Evolutionary conservation across 2,797 vertebrate genomes (phyloP).

Genomic region (Chiroxiphia lanceolata): DNA sequence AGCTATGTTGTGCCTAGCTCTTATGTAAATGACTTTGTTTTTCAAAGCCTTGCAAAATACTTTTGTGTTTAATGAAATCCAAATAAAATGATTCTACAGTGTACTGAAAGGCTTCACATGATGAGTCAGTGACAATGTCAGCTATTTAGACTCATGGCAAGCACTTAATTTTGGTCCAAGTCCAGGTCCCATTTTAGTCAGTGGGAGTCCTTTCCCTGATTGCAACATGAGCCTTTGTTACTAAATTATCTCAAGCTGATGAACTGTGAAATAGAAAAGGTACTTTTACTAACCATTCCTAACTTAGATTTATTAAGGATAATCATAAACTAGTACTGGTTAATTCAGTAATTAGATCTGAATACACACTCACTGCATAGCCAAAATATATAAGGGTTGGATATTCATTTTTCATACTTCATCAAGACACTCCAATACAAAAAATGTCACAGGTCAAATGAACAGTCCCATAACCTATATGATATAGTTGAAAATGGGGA

Average conservation of each 20-base stretch:
- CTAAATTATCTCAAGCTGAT: slow-evolving; percentile 66
- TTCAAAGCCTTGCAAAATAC: slow-evolving; percentile 68
- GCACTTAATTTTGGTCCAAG: slow-evolving; percentile 19
- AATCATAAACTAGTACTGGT: background rate
- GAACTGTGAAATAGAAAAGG: slow-evolving; percentile 65
- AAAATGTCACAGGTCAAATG: background rate
- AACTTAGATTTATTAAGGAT: slow-evolving; percentile 21
- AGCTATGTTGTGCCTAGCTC: background rate
- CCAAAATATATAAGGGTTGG: background rate
- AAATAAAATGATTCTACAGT: slow-evolving; percentile 71
- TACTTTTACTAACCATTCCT: slow-evolving; percentile 59
- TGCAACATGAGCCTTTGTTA: slow-evolving; percentile 67
- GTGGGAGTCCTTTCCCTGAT: slow-evolving; percentile 44
- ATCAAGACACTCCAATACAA: background rate
- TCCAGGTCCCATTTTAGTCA: slow-evolving; percentile 39
- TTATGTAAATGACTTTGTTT: slow-evolving; percentile 62
- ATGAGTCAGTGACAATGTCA: slow-evolving; percentile 73
- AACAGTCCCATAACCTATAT: background rate
- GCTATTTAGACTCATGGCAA: slow-evolving; percentile 68
- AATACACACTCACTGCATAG: background rate
- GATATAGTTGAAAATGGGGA: background rate
- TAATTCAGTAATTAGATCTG: slow-evolving; percentile 21
- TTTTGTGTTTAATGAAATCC: slow-evolving; percentile 75
- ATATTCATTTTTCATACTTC: background rate
- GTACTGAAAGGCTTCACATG: slow-evolving; percentile 70